Percentiles rank a stretch among this genome's conserved stretches.
Evolutionary conservation across 2,113 vertebrate genomes (phyloP).

Genomic region (Octodon degus): DNA sequence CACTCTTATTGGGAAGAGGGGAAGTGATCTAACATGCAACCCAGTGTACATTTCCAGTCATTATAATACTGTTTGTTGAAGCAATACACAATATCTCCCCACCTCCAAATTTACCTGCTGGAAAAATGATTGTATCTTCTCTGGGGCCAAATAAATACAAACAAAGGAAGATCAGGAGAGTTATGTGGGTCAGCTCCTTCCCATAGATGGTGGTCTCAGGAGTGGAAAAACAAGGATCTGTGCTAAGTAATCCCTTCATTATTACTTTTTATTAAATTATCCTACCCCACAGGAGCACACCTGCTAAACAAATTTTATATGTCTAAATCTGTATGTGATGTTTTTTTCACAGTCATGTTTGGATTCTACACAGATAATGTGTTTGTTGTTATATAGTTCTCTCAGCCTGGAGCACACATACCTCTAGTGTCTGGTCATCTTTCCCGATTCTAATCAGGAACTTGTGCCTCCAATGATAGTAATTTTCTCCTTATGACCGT

Average conservation of each 20-base stretch:
- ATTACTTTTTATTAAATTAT: conserved; percentile 10
- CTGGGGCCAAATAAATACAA: not conserved
- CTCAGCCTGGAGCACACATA: not conserved
- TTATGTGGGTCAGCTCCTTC: not conserved
- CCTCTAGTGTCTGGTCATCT: not conserved
- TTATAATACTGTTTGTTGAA: not conserved
- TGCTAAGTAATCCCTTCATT: not conserved
- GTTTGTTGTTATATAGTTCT: not conserved
- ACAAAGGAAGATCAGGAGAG: not conserved
- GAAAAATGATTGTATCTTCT: not conserved
- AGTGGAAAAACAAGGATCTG: not conserved
- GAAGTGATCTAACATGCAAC: not conserved
- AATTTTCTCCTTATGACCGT: not conserved
- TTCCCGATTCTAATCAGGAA: not conserved
- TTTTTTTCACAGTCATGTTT: not conserved
- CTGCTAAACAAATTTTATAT: not conserved
- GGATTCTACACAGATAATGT: not conserved
- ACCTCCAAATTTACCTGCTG: not conserved
- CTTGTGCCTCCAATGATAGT: not conserved
- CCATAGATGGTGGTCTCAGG: not conserved
- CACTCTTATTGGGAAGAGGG: not conserved
- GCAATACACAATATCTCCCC: not conserved
- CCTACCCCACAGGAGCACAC: not conserved
- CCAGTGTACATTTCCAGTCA: not conserved
- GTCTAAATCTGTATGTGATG: not conserved